phyloP scores from a whole-genome alignment of 2,113 vertebrate genomes.

The Phycodurus eques region DNA sequence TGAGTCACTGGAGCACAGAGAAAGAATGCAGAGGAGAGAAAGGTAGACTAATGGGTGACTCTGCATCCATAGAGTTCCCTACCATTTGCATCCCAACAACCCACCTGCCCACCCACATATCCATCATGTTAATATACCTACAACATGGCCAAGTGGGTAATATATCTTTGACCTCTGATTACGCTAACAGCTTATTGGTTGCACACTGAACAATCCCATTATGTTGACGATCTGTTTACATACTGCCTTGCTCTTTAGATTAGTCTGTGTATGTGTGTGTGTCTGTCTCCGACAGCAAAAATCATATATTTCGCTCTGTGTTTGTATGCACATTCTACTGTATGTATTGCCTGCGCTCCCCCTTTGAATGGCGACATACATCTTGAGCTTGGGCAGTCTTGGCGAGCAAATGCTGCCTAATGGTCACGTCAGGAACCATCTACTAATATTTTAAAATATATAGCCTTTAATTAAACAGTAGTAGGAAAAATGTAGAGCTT shows the following conservation, averaged over 20 bases:
- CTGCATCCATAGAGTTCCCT: constrained; percentile 63
- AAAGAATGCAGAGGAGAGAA: constrained; percentile 31
- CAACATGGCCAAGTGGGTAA: constrained; percentile 62
- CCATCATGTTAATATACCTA: constrained; percentile 72
- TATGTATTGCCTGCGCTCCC: neutral
- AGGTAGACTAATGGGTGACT: constrained; percentile 58
- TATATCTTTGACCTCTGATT: constrained; percentile 75
- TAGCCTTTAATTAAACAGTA: neutral
- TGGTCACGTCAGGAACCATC: neutral
- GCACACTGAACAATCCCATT: constrained; percentile 76
- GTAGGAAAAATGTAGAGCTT: neutral
- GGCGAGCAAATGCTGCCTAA: constrained; percentile 11
- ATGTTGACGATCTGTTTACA: constrained; percentile 73
- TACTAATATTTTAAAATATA: neutral
- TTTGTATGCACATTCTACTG: constrained; percentile 18
- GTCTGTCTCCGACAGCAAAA: constrained; percentile 1
- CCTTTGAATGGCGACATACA: constrained; percentile 12
- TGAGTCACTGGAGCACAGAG: neutral
- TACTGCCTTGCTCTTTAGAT: constrained; percentile 69
- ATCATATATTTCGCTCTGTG: constrained; percentile 20
- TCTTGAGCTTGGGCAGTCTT: constrained; percentile 24
- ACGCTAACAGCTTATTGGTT: constrained; percentile 78
- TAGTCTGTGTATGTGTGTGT: constrained; percentile 29
- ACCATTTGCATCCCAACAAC: constrained; percentile 41
- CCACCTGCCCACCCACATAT: constrained; percentile 65